These are phyloP conservation scores for Phaenicophaeus curvirostris DNA, from an alignment of 2,797 vertebrate genomes.

Conservation along the genomic window DNA sequence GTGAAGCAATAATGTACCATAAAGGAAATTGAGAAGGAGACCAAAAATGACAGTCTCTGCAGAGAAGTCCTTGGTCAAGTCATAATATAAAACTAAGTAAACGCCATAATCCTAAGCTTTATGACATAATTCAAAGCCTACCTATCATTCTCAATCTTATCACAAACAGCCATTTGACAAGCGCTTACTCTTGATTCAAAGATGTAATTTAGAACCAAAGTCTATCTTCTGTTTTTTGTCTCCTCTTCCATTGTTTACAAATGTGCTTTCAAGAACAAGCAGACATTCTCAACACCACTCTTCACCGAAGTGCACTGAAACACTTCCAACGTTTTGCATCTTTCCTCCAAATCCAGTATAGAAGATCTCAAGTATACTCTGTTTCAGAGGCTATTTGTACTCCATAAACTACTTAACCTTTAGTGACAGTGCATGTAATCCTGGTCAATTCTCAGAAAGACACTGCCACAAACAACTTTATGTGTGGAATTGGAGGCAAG, in stretches of 20 bases:
- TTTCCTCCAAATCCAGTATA: background rate
- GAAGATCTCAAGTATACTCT: background rate
- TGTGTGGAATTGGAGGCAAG: background rate
- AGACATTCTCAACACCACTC: background rate
- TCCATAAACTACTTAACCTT: constrained; percentile 8
- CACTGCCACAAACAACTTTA: background rate
- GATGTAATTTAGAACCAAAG: background rate
- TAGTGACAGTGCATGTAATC: background rate
- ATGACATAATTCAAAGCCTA: background rate
- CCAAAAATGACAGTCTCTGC: background rate
- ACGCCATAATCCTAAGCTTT: background rate
- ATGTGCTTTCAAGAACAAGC: rapidly evolving
- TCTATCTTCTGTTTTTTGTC: no score
- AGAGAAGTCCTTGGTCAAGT: background rate
- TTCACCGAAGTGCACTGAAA: background rate
- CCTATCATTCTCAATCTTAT: background rate
- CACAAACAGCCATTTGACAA: background rate
- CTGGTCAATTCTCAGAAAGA: background rate
- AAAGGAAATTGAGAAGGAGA: background rate
- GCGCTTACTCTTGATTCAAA: background rate
- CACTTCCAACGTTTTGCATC: background rate
- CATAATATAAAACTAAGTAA: background rate
- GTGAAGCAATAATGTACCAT: background rate
- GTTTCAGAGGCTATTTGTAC: background rate
- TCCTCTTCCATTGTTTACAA: background rate